Base-by-base conservation (phyloP, 2,797 vertebrate genomes). In the Austrolebias charrua region DNA sequence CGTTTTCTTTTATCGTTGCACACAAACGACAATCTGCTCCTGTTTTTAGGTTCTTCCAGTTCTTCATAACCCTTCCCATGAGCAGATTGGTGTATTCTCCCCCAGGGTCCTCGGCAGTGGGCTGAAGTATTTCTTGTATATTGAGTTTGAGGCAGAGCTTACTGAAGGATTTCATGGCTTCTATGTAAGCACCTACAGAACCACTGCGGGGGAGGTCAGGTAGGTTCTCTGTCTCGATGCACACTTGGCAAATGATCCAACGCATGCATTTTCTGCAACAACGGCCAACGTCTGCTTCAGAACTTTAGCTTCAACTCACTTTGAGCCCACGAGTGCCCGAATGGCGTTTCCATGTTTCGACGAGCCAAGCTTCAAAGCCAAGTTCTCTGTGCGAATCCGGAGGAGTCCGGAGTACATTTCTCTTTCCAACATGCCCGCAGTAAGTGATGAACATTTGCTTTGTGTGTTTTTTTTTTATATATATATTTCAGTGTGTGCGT, bases 301-400 rank as follows among this genome's bases (percentile, higher is more conserved):
- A 83, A 70, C 72, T 8, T 80, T 93, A 60, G 90, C 87, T 54
- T 92, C 91, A 5, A 93, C 89, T n/a, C 88, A 94, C 67, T 95
- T 94, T 84, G 90, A 95, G 82, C 92, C 92, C 46, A 94, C 90
- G 0, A 88, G 88, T 28, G 91, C 91, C 47, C 85, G 89, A 4
- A 89, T 87, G 90, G 91, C 90, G 1, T 94, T 94, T 63, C 92
- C 92, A 4, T 94, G 92, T 84, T 95, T 94, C 11, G 92, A 94
- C 51, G 92, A 94, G 69, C 92, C 92, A 0, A 78, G 55, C 55
- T 94, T 95, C 79, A 95, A 94, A 86, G 92, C 92, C 56, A 94
- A 91, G 75, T 94, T 92, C 86, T 89, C 92, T 4, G 55, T 93
- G 35, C 88, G 81, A 68, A 90, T 94, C 75, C 91, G 89, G 74